A percentile compares a stretch with the other conserved stretches of the same genome.
phyloP scores from a whole-genome alignment of 1,140 invertebrate genomes.

The Drosophila burlai region DNA sequence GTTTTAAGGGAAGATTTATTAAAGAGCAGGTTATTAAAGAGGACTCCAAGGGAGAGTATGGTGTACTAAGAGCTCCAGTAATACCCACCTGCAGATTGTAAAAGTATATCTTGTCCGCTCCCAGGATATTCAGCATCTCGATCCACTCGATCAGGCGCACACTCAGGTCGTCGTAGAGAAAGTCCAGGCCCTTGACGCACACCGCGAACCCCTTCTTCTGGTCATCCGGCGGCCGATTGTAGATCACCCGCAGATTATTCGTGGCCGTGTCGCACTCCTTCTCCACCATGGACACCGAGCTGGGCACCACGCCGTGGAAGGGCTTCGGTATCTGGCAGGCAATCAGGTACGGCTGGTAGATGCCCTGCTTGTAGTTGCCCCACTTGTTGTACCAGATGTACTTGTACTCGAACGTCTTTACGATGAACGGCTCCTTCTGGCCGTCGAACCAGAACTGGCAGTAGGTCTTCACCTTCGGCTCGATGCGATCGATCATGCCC shows the following conservation, averaged over 20 bases:
- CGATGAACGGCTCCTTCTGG: constrained; percentile 91
- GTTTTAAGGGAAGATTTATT: rapidly evolving
- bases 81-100: constrained; percentile 90
- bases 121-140: constrained; percentile 93
- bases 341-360: constrained; percentile 96
- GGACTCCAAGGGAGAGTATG: not conserved
- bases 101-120: constrained; percentile 96
- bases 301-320: constrained; percentile 90
- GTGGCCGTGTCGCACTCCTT: constrained; percentile 93
- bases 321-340: constrained; percentile 93
- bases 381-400: constrained; percentile 98
- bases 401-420: constrained; percentile 94
- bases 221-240: constrained; percentile 89
- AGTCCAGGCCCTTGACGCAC: constrained; percentile 97
- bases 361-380: constrained; percentile 97
- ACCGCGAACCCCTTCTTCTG: constrained; percentile 94
- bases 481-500: constrained; percentile 95
- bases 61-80: too few relatives aligned
- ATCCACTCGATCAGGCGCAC: constrained; percentile 98
- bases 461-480: constrained; percentile 92
- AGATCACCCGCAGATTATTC: constrained; percentile 95
- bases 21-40: not conserved
- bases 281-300: constrained; percentile 94
- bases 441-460: constrained; percentile 97
- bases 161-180: constrained; percentile 95